Percentiles rank a stretch among this genome's conserved stretches.
phyloP scores from a whole-genome alignment of 2,113 vertebrate genomes.

The Toxotes jaculatrix region DNA sequence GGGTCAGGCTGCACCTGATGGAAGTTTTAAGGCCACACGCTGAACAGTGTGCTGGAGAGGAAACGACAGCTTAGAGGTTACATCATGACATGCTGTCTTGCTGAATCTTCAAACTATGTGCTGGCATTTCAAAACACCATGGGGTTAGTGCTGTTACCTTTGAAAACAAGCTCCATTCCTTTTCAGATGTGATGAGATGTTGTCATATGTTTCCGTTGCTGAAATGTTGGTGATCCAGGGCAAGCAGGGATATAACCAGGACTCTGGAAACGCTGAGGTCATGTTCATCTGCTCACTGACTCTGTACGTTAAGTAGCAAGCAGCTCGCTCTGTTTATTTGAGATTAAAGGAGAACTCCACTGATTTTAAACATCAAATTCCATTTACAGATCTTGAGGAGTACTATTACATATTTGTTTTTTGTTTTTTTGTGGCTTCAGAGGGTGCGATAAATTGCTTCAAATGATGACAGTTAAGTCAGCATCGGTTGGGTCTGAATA shows the following conservation, averaged over 20 bases:
- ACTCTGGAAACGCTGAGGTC: neutral
- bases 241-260: neutral
- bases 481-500: neutral
- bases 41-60: slow-evolving; percentile 31
- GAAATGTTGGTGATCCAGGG: neutral
- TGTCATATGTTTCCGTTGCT: neutral
- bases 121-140: slow-evolving; percentile 41
- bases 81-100: slow-evolving; percentile 43
- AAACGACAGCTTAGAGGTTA: slow-evolving; percentile 46
- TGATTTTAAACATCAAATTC: neutral
- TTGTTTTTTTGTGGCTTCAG: neutral
- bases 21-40: slow-evolving; percentile 46
- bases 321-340: too few species aligned
- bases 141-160: slow-evolving; percentile 3
- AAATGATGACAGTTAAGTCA: neutral
- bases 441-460: neutral
- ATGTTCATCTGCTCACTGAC: neutral
- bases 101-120: slow-evolving; percentile 14
- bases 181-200: neutral
- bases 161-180: neutral
- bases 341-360: neutral
- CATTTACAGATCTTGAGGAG: neutral
- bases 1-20: slow-evolving; percentile 59
- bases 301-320: neutral
- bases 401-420: too few species aligned